Evolutionary conservation across 1,140 invertebrate species (phyloP).

Genomic region (Yoshiicerus persimilis): DNA sequence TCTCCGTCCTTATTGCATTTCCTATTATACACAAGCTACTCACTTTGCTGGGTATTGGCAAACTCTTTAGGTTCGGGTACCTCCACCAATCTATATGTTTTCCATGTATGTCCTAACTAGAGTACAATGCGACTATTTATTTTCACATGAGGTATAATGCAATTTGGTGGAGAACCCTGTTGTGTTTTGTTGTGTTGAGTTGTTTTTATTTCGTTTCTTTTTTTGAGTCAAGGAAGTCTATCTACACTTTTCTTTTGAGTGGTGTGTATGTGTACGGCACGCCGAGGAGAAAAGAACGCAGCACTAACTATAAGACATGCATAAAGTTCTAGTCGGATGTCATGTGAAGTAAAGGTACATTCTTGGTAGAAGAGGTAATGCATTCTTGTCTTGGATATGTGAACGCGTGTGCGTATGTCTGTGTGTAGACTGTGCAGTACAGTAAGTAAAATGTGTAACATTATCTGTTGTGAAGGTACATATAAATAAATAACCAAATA

Average conservation of each 20-base stretch:
- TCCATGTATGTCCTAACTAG: too few relatives aligned
- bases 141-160: too few relatives aligned
- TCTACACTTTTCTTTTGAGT: too few relatives aligned
- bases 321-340: not conserved
- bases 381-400: too few relatives aligned
- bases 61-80: too few relatives aligned
- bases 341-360: not conserved
- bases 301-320: not conserved
- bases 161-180: too few relatives aligned
- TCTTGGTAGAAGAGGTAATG: too few relatives aligned
- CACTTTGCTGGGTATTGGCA: not conserved
- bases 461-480: not conserved
- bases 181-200: too few relatives aligned
- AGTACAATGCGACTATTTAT: too few relatives aligned
- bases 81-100: too few relatives aligned
- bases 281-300: not conserved
- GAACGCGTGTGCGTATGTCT: not conserved
- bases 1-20: not conserved
- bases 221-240: too few relatives aligned
- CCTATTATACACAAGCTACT: not conserved
- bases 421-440: not conserved
- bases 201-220: too few relatives aligned
- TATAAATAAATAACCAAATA: not conserved
- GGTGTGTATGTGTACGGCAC: not conserved
- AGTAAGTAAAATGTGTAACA: not conserved